Percentiles rank a stretch among this genome's conserved stretches.
Evolutionary conservation across 2,797 vertebrate genomes (phyloP).

Genomic region (Chaenodraco wilsoni): DNA sequence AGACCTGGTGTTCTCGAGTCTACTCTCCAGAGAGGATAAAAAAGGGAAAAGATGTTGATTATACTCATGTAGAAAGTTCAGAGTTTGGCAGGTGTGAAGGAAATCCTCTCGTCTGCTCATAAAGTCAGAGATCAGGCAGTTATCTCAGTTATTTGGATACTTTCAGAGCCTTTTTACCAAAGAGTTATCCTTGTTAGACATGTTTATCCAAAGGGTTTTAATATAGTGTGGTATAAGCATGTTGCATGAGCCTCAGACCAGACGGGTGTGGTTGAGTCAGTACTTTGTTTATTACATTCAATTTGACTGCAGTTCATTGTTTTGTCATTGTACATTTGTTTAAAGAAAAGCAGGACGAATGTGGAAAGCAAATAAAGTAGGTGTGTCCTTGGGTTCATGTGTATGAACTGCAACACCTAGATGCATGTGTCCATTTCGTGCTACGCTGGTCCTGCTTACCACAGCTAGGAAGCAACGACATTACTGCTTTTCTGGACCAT

Average conservation of each 20-base stretch:
- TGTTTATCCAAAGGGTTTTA: slow-evolving; percentile 10
- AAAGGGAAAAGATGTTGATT: background rate
- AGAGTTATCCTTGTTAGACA: slow-evolving; percentile 11
- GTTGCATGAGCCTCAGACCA: slow-evolving; percentile 4
- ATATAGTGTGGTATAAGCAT: background rate
- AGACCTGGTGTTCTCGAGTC: background rate
- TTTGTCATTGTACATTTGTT: slow-evolving; percentile 69
- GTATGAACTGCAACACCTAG: background rate
- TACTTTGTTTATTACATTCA: slow-evolving; percentile 33
- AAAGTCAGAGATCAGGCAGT: no score
- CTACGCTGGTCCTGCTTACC: background rate
- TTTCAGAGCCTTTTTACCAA: background rate
- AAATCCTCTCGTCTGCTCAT: background rate
- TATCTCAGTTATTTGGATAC: background rate
- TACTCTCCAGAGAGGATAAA: background rate
- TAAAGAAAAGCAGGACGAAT: slow-evolving; percentile 72
- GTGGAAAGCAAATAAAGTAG: slow-evolving; percentile 50
- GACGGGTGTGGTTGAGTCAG: background rate
- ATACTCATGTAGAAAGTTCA: background rate
- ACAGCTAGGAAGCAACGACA: slow-evolving; percentile 32
- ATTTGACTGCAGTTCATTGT: slow-evolving; percentile 69
- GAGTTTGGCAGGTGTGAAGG: slow-evolving; percentile 39
- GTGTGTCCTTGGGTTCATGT: slow-evolving; percentile 19
- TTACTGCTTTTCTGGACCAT: slow-evolving; percentile 32
- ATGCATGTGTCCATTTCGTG: slow-evolving; percentile 2